Evolutionary conservation across 2,888 invertebrate genomes (phyloP), one percentile per base, ranked within the genome.

Genomic region (Stenurella melanura): DNA sequence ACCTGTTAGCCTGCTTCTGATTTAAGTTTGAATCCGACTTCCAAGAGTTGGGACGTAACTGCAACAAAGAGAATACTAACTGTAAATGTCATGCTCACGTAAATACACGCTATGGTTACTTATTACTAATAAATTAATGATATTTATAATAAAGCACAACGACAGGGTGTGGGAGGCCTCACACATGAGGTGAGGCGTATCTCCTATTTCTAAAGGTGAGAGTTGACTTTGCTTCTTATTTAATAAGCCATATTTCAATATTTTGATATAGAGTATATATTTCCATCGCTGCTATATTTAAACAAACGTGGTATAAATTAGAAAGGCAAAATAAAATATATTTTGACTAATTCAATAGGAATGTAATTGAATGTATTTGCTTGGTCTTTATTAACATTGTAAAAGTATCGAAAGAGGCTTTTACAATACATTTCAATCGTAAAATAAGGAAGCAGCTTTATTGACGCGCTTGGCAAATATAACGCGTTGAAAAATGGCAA

Each of bases 11-110:
- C 80, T 88, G 88, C 81, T 89, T 89, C 75, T 87, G 85, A 77
- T 88, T 87, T 76, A 89, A 81, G 75, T 89, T 87, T 9, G 89
- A 85, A 75, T 89, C 89, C 38, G 89, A 89, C 81, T 89, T 89
- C 89, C 89, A 89, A 21, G 87, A 80, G 78, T 86, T 87, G 63
- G 88, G 88, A 73, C 87, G 87, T 78, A 89, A 84, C 89, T 89
- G 87, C 71, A 81, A 81, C 78, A 81, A 79, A 78, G 73, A 80
- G 38, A 78, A 26, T 69, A 34, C 12, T 76, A 75, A 58, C 68
- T 70, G 58, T 70, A 70, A 70, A 70, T 70, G 11, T 21, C 34
- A 38, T 26, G 50, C 19, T 57, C 15, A 54, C 30, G 18, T 58
- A 57, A n/a, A 19, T 66, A 50, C 54, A 26, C 56, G 54, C 73